A percentile compares a stretch with the other conserved stretches of the same genome.
Conservation (phyloP, 1,140 invertebrate species). For the Arctopsyche grandis region DNA sequence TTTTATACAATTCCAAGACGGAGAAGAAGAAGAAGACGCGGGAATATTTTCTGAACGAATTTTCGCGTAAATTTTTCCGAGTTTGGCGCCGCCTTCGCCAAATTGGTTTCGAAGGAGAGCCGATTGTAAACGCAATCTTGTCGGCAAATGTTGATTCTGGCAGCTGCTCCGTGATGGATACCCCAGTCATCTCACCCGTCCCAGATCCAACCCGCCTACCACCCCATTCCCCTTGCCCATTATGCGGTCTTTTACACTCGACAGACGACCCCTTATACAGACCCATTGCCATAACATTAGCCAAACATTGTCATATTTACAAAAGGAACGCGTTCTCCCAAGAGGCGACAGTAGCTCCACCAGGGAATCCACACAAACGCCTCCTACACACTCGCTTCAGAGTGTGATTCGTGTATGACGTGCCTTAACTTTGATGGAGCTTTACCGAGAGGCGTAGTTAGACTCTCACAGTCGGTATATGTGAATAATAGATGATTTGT, state of each 20-base stretch:
- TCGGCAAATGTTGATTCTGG: constrained; percentile 45
- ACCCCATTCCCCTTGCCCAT: not conserved
- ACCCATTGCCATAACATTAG: constrained; percentile 4
- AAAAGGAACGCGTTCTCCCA: not conserved
- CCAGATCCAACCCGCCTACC: not conserved
- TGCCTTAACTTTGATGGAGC: too few species aligned
- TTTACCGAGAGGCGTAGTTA: too few species aligned
- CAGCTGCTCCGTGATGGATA: constrained; percentile 1
- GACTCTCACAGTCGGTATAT: too few species aligned
- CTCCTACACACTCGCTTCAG: too few species aligned
- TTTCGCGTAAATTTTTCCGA: too few species aligned
- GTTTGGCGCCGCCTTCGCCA: not conserved
- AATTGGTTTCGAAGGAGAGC: constrained; percentile 20
- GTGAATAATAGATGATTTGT: too few species aligned
- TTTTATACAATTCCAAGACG: too few species aligned
- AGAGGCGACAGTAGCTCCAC: too few species aligned
- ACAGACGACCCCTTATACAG: not conserved
- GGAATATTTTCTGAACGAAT: too few species aligned
- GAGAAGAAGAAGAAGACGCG: too few species aligned
- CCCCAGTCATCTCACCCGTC: not conserved
- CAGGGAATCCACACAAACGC: too few species aligned
- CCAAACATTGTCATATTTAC: constrained; percentile 40
- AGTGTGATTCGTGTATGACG: too few species aligned
- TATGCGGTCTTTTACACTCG: constrained; percentile 25
- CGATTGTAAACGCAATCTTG: constrained; percentile 43